phyloP scores from a whole-genome alignment of 2,888 invertebrate genomes.

The Acronicta alni region DNA sequence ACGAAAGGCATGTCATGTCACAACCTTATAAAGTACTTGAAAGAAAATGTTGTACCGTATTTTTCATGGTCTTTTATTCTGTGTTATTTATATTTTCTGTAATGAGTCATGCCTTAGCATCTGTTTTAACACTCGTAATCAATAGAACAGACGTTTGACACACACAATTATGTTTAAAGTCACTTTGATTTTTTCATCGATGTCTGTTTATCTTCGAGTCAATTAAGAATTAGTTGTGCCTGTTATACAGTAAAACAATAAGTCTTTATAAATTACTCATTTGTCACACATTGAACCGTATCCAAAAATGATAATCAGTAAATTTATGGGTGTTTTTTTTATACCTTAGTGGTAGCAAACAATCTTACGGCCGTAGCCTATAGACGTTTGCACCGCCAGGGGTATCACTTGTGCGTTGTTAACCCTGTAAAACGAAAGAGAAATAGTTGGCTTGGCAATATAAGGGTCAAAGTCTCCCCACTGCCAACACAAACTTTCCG shows the following conservation, averaged over 20 bases:
- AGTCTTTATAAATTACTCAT: constrained; percentile 29
- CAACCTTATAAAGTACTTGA: constrained; percentile 20
- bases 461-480: no score
- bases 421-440: no score
- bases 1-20: no score
- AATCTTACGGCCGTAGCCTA: no score
- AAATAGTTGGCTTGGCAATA: no score
- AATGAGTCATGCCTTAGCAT: constrained; percentile 32
- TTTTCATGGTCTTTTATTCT: constrained; percentile 17
- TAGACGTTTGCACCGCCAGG: no score
- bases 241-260: constrained; percentile 21
- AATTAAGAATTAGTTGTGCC: constrained; percentile 31
- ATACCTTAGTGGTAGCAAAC: no score
- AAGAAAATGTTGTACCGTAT: constrained; percentile 9
- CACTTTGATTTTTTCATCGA: constrained; percentile 23
- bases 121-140: constrained; percentile 35
- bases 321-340: constrained; percentile 9
- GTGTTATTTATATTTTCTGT: constrained; percentile 24
- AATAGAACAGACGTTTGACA: constrained; percentile 33
- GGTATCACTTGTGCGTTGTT: no score
- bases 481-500: no score
- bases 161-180: constrained; percentile 15
- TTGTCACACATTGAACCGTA: constrained; percentile 25
- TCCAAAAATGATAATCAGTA: constrained; percentile 2
- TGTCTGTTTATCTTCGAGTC: constrained; percentile 26